Conservation (phyloP, 37 sponge, comb jelly and placozoan genomes). For the Halisarca cf. caerulea region DNA sequence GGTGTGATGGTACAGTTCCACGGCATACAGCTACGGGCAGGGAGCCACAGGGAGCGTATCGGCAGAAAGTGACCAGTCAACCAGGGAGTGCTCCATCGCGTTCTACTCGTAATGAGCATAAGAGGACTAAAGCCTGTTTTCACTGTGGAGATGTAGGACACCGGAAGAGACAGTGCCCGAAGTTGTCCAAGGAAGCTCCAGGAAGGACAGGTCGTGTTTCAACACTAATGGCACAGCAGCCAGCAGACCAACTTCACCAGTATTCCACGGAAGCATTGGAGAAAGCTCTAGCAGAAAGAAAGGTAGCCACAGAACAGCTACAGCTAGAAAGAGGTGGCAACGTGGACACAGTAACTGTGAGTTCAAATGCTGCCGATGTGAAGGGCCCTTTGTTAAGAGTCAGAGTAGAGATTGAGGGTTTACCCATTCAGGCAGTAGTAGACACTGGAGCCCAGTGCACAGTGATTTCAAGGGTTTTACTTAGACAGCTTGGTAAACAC, state of each 20-base stretch:
- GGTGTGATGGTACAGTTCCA: not conserved
- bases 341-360: too few relatives aligned
- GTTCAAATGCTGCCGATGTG: too few relatives aligned
- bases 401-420: constrained; percentile 3
- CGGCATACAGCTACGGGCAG: not conserved
- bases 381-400: not conserved
- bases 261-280: not conserved
- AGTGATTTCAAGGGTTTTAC: not conserved
- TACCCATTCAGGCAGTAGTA: not conserved
- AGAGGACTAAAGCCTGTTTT: not conserved
- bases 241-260: not conserved
- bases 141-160: too few relatives aligned
- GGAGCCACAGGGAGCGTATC: not conserved
- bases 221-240: not conserved
- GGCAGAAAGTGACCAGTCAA: too few relatives aligned
- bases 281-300: not conserved
- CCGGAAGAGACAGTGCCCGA: too few relatives aligned
- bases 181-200: too few relatives aligned
- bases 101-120: not conserved
- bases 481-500: not conserved
- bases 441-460: constrained; percentile 47
- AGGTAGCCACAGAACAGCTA: too few relatives aligned
- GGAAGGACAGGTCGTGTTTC: too few relatives aligned
- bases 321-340: too few relatives aligned
- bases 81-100: too few relatives aligned